Base-by-base conservation (phyloP, 2,113 vertebrate species). In the Syrrhaptes paradoxus region DNA sequence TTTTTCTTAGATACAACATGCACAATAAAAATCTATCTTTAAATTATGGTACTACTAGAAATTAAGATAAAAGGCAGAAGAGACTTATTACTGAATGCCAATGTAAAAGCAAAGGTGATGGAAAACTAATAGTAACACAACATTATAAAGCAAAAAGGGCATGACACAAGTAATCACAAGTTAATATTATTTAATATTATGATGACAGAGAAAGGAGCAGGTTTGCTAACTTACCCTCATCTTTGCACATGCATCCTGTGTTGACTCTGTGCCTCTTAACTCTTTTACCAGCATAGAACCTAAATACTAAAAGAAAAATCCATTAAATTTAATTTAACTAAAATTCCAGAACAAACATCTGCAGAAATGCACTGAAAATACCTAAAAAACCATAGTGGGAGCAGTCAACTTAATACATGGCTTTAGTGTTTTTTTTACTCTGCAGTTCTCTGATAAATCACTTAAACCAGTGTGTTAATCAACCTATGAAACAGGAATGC, bases 201-300 rank as follows among this genome's bases (percentile, higher is more conserved):
- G 52, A 59, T 5, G 31, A 77, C 7, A 88, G 52, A 93, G 76
- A 95, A 85, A 94, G 12, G 34, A 97, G 32, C 21, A 34, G 41
- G 78, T 87, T 95, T 84, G 94, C 9, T 91, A 91, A 97, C 98
- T 98, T 98, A 99, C 99, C 99, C 99, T 98, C 99, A 99, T 99
- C 98, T 99, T 99, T 95, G 99, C 99, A 95, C 99, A 99, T 5
- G 99, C 99, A 84, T 99, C 99, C 94, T 99, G 99, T 89, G 99
- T 99, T 78, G 99, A 99, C 90, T 99, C 99, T 18, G 99, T 99
- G 63, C 99, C 99, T 98, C 99, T 98, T 94, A 99, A 97, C 96
- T 99, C 99, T 97, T 99, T 99, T 88, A 99, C 99, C 98, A 99
- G 98, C 99, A 99, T 99, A 93, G 99, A 99, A 96, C 99, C 99